phyloP scores from a whole-genome alignment of 2,888 invertebrate species.

The Xylophagus ater region DNA sequence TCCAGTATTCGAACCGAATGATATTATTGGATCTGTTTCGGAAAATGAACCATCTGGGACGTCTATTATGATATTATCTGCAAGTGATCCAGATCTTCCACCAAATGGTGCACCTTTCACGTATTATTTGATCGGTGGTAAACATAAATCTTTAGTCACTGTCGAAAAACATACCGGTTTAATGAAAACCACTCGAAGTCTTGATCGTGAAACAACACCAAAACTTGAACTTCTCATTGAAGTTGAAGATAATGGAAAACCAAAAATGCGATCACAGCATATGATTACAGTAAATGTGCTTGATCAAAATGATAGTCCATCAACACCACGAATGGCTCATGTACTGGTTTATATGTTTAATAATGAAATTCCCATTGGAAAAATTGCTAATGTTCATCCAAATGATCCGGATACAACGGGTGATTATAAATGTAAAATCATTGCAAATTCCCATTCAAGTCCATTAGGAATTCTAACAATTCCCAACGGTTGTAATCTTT shows the following conservation, averaged over 20 bases:
- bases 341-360: slow-evolving; percentile 69
- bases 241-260: slow-evolving; percentile 79
- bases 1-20: slow-evolving; percentile 63
- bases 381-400: slow-evolving; percentile 84
- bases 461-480: slow-evolving; percentile 53
- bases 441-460: slow-evolving; percentile 47
- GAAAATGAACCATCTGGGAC: slow-evolving; percentile 82
- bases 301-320: slow-evolving; percentile 88
- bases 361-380: slow-evolving; percentile 62
- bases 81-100: slow-evolving; percentile 79
- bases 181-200: slow-evolving; percentile 61
- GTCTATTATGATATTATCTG: slow-evolving; percentile 71
- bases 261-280: slow-evolving; percentile 72
- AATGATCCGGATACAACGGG: slow-evolving; percentile 85
- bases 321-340: slow-evolving; percentile 69
- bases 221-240: slow-evolving; percentile 64
- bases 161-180: slow-evolving; percentile 72
- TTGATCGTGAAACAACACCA: slow-evolving; percentile 74
- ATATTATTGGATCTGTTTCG: slow-evolving; percentile 62
- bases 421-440: slow-evolving; percentile 74
- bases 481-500: slow-evolving; percentile 66
- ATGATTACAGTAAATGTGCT: slow-evolving; percentile 61
- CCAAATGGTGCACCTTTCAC: slow-evolving; percentile 86
- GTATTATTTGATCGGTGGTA: slow-evolving; percentile 67
- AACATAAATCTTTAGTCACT: slow-evolving; percentile 61